Base-by-base conservation (phyloP, 2,888 invertebrate species). In the Beris morrisii region DNA sequence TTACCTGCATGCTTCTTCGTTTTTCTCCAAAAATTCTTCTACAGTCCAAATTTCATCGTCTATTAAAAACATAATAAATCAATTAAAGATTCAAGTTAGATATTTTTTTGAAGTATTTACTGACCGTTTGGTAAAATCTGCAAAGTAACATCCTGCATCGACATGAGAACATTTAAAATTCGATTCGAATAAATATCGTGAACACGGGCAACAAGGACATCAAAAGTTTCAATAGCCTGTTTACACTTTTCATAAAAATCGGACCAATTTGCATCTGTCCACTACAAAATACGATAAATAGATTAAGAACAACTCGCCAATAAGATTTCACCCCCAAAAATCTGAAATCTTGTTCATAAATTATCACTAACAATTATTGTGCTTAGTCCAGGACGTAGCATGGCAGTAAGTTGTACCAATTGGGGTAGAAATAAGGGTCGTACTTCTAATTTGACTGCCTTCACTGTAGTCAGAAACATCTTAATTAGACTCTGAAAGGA, bases 121-220 rank as follows among this genome's bases (percentile, higher is more conserved):
- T 53, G 44, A 75, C 83, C 82, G 78, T 87, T 88, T 11, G 95
- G 95, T 65, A 95, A 80, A 53, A 89, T 86, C 72, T 94, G 89
- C 59, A 97, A 82, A 0, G 88, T 86, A n/a, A 92, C 87, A 61
- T 88, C 88, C 76, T 93, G 92, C 93, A 97, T 96, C 70, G 91
- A 91, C 67, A 87, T 85, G 38, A 97, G 82, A 38, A 95, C 92
- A 75, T 93, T 91, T 67, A 95, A 86, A 71, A 97, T 95, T 75
- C 96, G 87, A 78, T 95, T 95, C 4, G 89, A 88, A 75, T 95
- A 93, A 67, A 96, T 92, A 76, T 97, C 96, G 74, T 92, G 92
- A 4, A 95, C 91, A 72, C 94, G 86, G 12, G 87, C 87, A 7
- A 87, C 86, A 72, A 89, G 77, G 13, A 86, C 85, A 72, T 93